Conservation (phyloP, 2,113 vertebrate species). For the Opisthocomus hoazin region DNA sequence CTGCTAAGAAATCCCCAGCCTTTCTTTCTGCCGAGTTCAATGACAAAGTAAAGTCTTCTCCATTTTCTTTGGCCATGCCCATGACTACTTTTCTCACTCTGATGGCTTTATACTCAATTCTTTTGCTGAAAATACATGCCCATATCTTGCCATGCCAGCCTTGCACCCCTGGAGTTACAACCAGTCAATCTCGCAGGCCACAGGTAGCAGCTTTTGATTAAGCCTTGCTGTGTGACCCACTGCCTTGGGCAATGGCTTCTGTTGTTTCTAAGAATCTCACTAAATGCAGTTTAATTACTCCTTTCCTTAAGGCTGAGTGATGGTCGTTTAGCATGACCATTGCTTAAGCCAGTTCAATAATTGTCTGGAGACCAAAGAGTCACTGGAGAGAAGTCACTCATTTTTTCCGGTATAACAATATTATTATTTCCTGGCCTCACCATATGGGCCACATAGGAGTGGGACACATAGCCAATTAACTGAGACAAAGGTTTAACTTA, state of each 20-base stretch:
- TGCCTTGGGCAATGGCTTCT: neutral
- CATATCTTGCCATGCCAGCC: neutral
- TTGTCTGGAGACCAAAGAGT: conserved; percentile 9
- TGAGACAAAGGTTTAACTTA: conserved; percentile 56
- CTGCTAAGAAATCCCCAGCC: neutral
- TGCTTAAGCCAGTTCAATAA: conserved; percentile 38
- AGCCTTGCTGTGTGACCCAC: neutral
- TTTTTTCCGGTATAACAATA: conserved; percentile 33
- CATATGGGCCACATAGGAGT: conserved; percentile 20
- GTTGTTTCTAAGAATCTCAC: neutral
- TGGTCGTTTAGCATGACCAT: neutral
- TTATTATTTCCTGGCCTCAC: conserved; percentile 48
- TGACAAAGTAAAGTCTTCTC: neutral
- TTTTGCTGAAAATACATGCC: neutral
- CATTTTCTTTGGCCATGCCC: neutral
- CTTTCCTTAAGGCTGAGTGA: neutral
- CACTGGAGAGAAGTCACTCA: neutral
- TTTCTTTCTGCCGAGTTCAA: neutral
- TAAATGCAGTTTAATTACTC: neutral
- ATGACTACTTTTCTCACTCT: neutral
- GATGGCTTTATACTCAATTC: neutral
- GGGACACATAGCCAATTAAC: conserved; percentile 32
- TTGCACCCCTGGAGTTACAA: neutral
- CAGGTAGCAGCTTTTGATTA: neutral
- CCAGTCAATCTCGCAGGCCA: neutral